phyloP scores from a whole-genome alignment of 1,140 invertebrate genomes.

The Saxidomus purpurata region DNA sequence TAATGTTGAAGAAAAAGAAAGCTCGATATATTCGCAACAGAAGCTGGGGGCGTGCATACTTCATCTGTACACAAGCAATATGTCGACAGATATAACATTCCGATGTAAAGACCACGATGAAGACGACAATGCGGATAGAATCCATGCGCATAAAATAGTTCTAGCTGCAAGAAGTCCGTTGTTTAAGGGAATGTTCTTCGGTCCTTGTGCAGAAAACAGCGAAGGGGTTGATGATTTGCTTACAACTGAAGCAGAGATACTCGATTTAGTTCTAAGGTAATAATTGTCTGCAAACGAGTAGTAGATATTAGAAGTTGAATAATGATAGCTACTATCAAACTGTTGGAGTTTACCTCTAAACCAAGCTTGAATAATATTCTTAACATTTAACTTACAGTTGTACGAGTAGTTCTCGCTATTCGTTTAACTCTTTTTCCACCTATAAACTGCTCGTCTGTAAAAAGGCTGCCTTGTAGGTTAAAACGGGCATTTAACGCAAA shows the following conservation, averaged over 20 bases:
- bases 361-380: no score
- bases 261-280: background rate
- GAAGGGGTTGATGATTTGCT: background rate
- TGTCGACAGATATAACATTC: conserved; percentile 29
- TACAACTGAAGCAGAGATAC: background rate
- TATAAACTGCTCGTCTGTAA: no score
- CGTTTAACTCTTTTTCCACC: no score
- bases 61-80: background rate
- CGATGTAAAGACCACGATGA: background rate
- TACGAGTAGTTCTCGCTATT: no score
- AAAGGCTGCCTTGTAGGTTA: no score
- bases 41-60: background rate
- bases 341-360: no score
- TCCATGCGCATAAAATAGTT: conserved; percentile 30
- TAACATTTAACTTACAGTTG: no score
- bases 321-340: no score
- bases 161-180: conserved; percentile 44
- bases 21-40: background rate
- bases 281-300: no score
- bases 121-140: background rate
- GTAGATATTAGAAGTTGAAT: no score
- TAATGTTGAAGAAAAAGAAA: background rate
- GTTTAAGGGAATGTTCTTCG: conserved; percentile 48
- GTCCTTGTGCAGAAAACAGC: background rate
- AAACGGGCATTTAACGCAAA: no score